Conservation (phyloP, 2,888 invertebrate species). For the Pandemis cinnamomeana region DNA sequence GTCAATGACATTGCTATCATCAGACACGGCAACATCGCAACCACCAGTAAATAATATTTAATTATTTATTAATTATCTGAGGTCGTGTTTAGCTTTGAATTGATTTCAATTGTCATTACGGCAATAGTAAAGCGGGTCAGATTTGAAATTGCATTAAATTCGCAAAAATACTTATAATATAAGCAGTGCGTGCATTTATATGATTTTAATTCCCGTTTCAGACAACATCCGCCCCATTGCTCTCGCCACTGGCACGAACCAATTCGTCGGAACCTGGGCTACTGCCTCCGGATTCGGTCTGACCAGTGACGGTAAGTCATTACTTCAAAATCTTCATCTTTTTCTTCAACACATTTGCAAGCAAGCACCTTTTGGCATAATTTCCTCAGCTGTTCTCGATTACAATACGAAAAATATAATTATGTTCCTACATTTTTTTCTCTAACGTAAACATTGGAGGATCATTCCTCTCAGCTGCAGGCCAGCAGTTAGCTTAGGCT, state of each 20-base stretch:
- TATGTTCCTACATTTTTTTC: not conserved
- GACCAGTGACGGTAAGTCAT: conserved; percentile 54
- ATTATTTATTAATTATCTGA: not conserved
- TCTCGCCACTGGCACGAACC: conserved; percentile 36
- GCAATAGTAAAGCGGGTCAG: no score
- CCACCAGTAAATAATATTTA: conserved; percentile 44
- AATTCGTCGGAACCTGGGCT: conserved; percentile 47
- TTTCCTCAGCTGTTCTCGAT: not conserved
- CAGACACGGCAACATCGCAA: conserved; percentile 36
- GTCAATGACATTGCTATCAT: conserved; percentile 58
- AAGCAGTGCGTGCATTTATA: no score
- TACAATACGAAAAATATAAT: not conserved
- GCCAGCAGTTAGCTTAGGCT: not conserved
- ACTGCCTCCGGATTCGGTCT: conserved; percentile 56
- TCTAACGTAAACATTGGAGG: not conserved
- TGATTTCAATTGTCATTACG: no score
- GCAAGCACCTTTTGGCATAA: not conserved
- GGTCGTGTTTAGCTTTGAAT: not conserved
- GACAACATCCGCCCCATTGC: conserved; percentile 47
- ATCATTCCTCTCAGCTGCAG: not conserved
- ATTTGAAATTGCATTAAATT: no score
- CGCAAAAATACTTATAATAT: no score
- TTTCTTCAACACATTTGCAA: not conserved
- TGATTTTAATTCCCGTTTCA: conserved; percentile 18
- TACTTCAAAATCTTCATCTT: not conserved